phyloP scores from a whole-genome alignment of 2,797 vertebrate genomes.

The Paguma larvata region DNA sequence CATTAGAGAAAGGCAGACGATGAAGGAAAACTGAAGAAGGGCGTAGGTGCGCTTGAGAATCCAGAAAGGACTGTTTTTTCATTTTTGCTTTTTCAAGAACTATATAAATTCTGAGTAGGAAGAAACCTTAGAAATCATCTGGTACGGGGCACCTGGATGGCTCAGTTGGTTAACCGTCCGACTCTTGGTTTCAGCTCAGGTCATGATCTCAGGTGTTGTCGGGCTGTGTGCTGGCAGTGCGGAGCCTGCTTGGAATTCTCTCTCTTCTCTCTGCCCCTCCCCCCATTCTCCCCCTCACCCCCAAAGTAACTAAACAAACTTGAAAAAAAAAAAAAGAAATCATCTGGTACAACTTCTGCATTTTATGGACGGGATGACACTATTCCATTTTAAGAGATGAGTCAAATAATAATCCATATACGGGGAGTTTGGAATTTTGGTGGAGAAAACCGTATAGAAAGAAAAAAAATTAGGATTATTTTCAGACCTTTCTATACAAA shows the following conservation, averaged over 20 bases:
- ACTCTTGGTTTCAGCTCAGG: no score
- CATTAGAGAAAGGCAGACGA: not conserved
- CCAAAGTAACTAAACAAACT: no score
- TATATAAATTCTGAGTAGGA: not conserved
- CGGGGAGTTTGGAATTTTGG: not conserved
- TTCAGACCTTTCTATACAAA: not conserved
- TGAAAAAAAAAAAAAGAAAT: not conserved
- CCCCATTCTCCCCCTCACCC: no score
- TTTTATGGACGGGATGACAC: not conserved
- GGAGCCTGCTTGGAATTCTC: no score
- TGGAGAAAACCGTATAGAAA: conserved; percentile 19
- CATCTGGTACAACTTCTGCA: not conserved
- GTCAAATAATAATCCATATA: not conserved
- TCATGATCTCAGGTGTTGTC: no score
- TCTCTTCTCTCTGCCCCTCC: no score
- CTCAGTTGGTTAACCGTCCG: no score
- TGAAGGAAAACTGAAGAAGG: not conserved
- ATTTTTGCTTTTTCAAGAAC: not conserved
- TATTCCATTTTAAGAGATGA: conserved; percentile 15
- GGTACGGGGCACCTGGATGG: no score
- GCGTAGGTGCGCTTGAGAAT: not conserved
- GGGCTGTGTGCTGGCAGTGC: no score
- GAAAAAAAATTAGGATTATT: not conserved
- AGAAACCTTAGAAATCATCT: conserved; percentile 6
- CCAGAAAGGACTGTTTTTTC: not conserved